Conservation (phyloP, 2,888 invertebrate genomes). For the Sinohyriopsis cumingii region DNA sequence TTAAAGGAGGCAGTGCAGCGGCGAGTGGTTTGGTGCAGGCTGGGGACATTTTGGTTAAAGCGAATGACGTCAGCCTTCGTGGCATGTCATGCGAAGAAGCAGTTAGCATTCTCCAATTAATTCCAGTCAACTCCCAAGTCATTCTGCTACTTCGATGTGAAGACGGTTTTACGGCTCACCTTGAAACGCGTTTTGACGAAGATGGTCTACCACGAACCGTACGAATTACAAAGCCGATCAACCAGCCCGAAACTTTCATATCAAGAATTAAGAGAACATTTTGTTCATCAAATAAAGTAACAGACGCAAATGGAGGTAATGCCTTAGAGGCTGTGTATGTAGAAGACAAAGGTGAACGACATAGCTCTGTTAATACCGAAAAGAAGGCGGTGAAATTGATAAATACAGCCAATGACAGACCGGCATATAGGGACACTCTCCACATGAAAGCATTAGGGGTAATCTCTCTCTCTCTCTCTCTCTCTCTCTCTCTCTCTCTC, state of each 20-base stretch:
- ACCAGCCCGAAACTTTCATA: constrained; percentile 50
- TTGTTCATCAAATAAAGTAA: constrained; percentile 4
- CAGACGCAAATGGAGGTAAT: too few relatives aligned
- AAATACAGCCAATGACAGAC: constrained; percentile 54
- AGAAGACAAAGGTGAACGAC: too few relatives aligned
- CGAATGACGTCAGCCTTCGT: constrained; percentile 63
- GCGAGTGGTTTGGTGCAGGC: constrained; percentile 65
- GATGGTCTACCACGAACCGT: constrained; percentile 62
- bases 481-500: constrained; percentile 17
- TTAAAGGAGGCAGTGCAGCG: constrained; percentile 63
- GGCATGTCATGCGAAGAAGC: constrained; percentile 61
- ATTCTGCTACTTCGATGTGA: constrained; percentile 62
- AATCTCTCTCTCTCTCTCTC: constrained; percentile 67
- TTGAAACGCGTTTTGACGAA: constrained; percentile 64
- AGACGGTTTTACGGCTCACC: constrained; percentile 62
- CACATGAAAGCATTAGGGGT: constrained; percentile 82
- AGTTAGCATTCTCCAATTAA: constrained; percentile 53
- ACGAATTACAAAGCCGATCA: constrained; percentile 61
- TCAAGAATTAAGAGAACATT: constrained; percentile 52
- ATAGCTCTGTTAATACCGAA: too few relatives aligned
- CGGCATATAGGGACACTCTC: constrained; percentile 77
- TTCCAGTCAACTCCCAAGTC: constrained; percentile 56
- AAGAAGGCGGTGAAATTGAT: constrained; percentile 57
- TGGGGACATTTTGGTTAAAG: constrained; percentile 65
- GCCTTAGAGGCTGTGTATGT: too few relatives aligned